phyloP scores from a whole-genome alignment of 2,888 invertebrate genomes.

The Carabus problematicus region DNA sequence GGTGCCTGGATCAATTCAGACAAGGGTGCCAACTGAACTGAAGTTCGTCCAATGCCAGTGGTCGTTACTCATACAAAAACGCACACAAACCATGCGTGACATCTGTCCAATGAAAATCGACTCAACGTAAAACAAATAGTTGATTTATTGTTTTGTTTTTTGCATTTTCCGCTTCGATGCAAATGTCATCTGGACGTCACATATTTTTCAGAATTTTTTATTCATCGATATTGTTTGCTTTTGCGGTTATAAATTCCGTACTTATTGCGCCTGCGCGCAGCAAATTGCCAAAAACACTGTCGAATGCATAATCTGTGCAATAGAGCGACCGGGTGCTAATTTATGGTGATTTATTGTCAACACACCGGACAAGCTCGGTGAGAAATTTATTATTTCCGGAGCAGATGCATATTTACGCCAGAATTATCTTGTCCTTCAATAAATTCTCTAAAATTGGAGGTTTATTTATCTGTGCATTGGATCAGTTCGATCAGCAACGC shows the following conservation, averaged over 20 bases:
- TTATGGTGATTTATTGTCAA: conserved; percentile 31
- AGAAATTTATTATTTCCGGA: conserved; percentile 29
- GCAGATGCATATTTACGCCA: conserved; percentile 23
- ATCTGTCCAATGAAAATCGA: conserved; percentile 53
- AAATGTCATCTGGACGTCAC: conserved; percentile 36
- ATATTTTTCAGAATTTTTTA: conserved; percentile 33
- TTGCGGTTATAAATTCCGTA: conserved; percentile 31
- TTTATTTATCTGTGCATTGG: conserved; percentile 5
- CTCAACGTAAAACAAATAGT: conserved; percentile 51
- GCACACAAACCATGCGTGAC: conserved; percentile 45
- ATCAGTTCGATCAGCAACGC: not conserved
- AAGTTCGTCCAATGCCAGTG: no score
- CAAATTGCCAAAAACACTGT: conserved; percentile 4
- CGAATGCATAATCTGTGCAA: conserved; percentile 35
- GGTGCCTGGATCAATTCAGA: no score
- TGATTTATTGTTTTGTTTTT: conserved; percentile 52
- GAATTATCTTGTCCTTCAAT: conserved; percentile 34
- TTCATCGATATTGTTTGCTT: conserved; percentile 37
- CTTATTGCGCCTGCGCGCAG: conserved; percentile 20
- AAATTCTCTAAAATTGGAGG: conserved; percentile 14
- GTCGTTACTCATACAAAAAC: conserved; percentile 21
- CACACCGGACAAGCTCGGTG: conserved; percentile 20
- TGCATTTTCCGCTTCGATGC: conserved; percentile 32
- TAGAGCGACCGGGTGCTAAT: conserved; percentile 20
- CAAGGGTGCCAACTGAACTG: no score